phyloP scores from a whole-genome alignment of 2,113 vertebrate genomes.

The Nematolebias whitei region DNA sequence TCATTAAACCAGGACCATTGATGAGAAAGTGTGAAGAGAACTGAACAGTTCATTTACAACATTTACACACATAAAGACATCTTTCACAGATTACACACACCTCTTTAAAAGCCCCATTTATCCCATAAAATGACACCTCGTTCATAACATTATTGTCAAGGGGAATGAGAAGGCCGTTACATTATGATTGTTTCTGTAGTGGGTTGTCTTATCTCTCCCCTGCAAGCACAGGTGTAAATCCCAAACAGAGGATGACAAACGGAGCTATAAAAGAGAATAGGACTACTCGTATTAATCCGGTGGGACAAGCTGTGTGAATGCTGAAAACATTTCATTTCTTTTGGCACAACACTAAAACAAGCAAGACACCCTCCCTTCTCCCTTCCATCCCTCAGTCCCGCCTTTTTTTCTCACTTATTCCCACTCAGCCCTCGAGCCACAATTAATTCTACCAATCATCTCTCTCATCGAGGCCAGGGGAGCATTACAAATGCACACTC shows the following conservation, averaged over 20 bases:
- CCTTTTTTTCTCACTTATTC: constrained; percentile 54
- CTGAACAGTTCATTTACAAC: constrained; percentile 13
- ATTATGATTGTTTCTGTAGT: constrained; percentile 53
- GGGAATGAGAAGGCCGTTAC: constrained; percentile 56
- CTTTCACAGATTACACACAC: not conserved
- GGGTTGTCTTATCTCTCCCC: constrained; percentile 45
- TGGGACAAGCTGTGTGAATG: constrained; percentile 31
- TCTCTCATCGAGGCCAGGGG: constrained; percentile 67
- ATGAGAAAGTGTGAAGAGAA: not conserved
- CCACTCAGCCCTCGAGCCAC: constrained; percentile 73
- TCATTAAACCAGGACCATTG: not conserved
- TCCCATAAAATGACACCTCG: constrained; percentile 56
- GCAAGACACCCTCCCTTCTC: constrained; percentile 15
- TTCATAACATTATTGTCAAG: constrained; percentile 42
- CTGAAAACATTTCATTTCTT: constrained; percentile 43
- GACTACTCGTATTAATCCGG: constrained; percentile 50
- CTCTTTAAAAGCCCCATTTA: constrained; percentile 49
- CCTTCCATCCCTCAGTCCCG: constrained; percentile 12
- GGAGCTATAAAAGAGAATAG: constrained; percentile 60
- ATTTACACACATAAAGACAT: constrained; percentile 5
- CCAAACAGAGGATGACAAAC: constrained; percentile 34
- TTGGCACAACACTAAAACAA: constrained; percentile 51
- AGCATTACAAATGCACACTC: constrained; percentile 79
- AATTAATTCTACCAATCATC: constrained; percentile 80
- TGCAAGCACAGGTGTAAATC: constrained; percentile 59